These are phyloP conservation scores for Fulica atra DNA, from an alignment of 2,113 vertebrate species.

Conservation along the genomic window DNA sequence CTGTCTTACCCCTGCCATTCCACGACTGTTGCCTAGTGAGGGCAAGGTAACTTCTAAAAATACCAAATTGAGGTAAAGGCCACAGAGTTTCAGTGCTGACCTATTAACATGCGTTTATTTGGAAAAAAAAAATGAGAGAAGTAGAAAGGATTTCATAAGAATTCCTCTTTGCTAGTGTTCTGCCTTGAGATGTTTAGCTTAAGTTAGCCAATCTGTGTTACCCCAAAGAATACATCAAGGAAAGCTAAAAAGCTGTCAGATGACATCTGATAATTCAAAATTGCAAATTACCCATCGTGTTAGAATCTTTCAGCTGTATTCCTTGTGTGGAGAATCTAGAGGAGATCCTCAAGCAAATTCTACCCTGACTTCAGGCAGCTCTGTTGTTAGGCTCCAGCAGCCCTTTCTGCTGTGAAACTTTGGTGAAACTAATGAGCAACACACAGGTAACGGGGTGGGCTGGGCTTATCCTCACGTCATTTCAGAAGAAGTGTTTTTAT, in stretches of 20 bases:
- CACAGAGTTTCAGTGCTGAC: neutral
- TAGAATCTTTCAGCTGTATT: neutral
- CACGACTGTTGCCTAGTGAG: neutral
- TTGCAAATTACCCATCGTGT: neutral
- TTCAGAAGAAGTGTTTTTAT: neutral
- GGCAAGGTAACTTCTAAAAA: neutral
- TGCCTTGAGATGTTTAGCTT: neutral
- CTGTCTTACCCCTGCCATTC: neutral
- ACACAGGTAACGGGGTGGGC: neutral
- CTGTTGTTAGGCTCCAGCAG: neutral
- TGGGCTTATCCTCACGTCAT: neutral
- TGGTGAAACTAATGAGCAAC: accelerated
- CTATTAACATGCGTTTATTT: neutral
- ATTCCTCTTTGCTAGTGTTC: neutral
- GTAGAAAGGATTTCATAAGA: neutral
- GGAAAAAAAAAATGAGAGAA: neutral
- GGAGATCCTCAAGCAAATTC: neutral
- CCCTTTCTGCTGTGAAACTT: neutral
- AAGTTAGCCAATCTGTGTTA: neutral
- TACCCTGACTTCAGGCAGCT: neutral
- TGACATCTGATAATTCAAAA: neutral
- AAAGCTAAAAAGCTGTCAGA: neutral
- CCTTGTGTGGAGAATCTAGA: accelerated
- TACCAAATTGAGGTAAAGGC: neutral
- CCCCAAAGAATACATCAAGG: neutral